These are phyloP conservation scores for Emmelina monodactyla DNA, from an alignment of 2,888 invertebrate species.

Conservation along the genomic window DNA sequence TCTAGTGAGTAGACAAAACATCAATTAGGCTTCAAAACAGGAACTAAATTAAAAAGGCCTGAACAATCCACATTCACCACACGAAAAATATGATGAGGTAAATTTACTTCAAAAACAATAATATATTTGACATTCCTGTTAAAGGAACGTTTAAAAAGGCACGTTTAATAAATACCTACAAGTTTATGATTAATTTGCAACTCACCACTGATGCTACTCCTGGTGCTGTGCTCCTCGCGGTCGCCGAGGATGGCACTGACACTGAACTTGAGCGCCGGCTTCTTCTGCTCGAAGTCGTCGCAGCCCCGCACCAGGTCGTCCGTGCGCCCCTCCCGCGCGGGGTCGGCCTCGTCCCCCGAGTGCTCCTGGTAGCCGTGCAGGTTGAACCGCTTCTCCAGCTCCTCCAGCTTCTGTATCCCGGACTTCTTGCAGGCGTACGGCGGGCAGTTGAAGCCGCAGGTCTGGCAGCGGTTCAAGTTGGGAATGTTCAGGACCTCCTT, in stretches of 20 bases:
- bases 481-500: conserved; percentile 54
- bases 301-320: conserved; percentile 50
- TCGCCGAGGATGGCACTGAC: conserved; percentile 89
- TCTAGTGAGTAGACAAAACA: no score
- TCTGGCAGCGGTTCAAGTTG: conserved; percentile 53
- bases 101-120: not conserved
- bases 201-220: conserved; percentile 44
- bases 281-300: conserved; percentile 59
- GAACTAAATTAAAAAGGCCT: no score
- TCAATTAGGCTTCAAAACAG: no score
- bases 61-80: no score
- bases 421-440: conserved; percentile 55
- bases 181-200: no score
- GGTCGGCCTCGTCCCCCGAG: conserved; percentile 43
- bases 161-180: no score
- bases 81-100: no score
- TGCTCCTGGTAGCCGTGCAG: conserved; percentile 44
- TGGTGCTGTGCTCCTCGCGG: conserved; percentile 38
- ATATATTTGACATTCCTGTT: no score
- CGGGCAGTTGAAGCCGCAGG: conserved; percentile 66
- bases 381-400: conserved; percentile 50
- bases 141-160: no score
- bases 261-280: conserved; percentile 89
- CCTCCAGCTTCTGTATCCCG: conserved; percentile 45
- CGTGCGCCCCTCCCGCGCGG: conserved; percentile 31